phyloP scores from a whole-genome alignment of 2,113 vertebrate species.

The Noturus placidus region DNA sequence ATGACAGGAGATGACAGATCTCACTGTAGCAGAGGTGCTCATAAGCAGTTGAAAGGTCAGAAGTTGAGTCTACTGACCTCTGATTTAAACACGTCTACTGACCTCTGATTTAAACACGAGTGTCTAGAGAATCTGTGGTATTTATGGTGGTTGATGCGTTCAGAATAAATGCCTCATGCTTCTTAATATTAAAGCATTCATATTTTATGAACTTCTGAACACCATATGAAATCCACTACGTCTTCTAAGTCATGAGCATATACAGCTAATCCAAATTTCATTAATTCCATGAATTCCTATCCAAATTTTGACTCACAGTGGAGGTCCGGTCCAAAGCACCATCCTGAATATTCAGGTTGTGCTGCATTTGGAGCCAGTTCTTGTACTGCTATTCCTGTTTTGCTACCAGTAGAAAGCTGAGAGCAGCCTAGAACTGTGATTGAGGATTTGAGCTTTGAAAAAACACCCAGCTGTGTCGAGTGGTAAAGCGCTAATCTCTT shows the following conservation, averaged over 20 bases:
- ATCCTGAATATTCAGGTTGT: not conserved
- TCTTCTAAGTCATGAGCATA: not conserved
- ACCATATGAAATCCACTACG: not conserved
- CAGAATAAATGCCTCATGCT: not conserved
- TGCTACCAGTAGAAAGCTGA: constrained; percentile 47
- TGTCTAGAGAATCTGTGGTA: not conserved
- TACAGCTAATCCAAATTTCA: constrained; percentile 20
- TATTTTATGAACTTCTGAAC: not conserved
- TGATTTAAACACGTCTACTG: constrained; percentile 42
- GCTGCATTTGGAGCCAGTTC: constrained; percentile 6
- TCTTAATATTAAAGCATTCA: not conserved
- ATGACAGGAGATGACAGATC: constrained; percentile 54
- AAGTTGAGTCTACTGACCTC: constrained; percentile 40
- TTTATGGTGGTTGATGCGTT: not conserved
- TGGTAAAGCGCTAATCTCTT: constrained; percentile 73
- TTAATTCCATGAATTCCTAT: constrained; percentile 4
- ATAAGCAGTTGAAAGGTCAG: constrained; percentile 41
- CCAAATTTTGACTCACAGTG: not conserved
- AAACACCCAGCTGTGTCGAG: constrained; percentile 73
- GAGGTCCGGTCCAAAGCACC: constrained; percentile 7
- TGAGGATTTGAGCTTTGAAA: constrained; percentile 59
- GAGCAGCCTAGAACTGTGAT: constrained; percentile 60
- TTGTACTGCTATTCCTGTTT: not conserved
- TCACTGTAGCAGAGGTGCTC: constrained; percentile 53
- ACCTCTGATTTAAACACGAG: constrained; percentile 46